Conservation (phyloP, 2,888 invertebrate species). For the Leucophenga maculata region DNA sequence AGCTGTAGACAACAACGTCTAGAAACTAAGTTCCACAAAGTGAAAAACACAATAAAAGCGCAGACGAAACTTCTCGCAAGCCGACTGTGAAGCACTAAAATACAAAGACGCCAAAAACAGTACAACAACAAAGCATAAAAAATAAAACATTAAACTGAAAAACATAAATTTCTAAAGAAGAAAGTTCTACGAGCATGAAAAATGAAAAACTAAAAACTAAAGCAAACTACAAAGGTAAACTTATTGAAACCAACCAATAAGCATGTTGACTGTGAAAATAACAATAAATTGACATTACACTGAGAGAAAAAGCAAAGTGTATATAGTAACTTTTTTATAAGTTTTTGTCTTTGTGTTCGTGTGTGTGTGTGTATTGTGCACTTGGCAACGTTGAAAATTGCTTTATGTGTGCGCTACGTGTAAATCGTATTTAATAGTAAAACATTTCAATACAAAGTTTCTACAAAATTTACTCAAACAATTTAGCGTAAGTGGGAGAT, state of each 20-base stretch:
- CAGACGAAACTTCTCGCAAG: neutral
- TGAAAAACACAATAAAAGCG: constrained; percentile 12
- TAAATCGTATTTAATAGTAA: constrained; percentile 59
- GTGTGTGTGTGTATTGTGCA: constrained; percentile 36
- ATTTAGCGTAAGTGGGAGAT: constrained; percentile 36
- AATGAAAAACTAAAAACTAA: neutral
- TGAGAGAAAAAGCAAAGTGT: constrained; percentile 33
- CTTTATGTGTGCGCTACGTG: constrained; percentile 55
- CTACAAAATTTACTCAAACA: constrained; percentile 33
- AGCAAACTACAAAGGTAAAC: neutral
- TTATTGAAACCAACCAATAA: constrained; percentile 20
- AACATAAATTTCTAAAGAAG: constrained; percentile 1
- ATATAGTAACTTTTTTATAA: constrained; percentile 40
- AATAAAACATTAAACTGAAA: constrained; percentile 5
- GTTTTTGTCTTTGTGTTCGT: constrained; percentile 24
- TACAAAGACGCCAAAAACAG: neutral
- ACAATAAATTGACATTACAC: constrained; percentile 18
- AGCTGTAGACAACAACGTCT: no score
- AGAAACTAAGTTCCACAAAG: constrained; percentile 8
- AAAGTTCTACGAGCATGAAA: neutral
- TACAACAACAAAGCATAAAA: neutral
- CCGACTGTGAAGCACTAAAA: neutral
- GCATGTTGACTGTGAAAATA: constrained; percentile 19
- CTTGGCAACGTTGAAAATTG: constrained; percentile 55
- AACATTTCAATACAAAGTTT: constrained; percentile 51